These are phyloP conservation scores for Falco novaeseelandiae DNA, from an alignment of 2,797 vertebrate genomes.

Conservation along the genomic window DNA sequence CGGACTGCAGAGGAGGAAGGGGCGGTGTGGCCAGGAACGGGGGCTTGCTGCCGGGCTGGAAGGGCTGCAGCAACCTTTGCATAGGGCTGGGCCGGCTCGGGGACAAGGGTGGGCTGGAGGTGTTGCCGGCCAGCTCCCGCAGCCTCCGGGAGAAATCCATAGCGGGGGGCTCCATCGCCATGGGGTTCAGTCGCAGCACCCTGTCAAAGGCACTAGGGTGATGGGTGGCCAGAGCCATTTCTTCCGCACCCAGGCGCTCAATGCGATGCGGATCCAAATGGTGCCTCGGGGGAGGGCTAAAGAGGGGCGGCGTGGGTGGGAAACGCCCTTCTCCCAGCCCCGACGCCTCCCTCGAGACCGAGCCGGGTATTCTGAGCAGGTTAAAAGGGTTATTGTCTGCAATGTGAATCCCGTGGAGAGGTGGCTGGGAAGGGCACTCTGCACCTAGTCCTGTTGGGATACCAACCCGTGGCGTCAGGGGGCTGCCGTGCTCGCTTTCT, in stretches of 20 bases:
- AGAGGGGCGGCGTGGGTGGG: slow-evolving; percentile 96
- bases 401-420: slow-evolving; percentile 98
- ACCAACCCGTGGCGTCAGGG: slow-evolving; percentile 95
- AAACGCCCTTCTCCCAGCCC: slow-evolving; percentile 93
- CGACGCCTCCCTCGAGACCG: slow-evolving; percentile 89
- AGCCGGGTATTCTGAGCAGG: slow-evolving; percentile 95
- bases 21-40: slow-evolving; percentile 96
- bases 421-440: slow-evolving; percentile 95
- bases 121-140: slow-evolving; percentile 98
- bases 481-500: slow-evolving; percentile 97
- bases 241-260: slow-evolving; percentile 97
- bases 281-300: slow-evolving; percentile 97
- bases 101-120: slow-evolving; percentile 95
- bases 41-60: slow-evolving; percentile 94
- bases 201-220: slow-evolving; percentile 97
- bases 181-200: slow-evolving; percentile 97
- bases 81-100: slow-evolving; percentile 97
- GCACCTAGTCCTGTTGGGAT: slow-evolving; percentile 94
- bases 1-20: slow-evolving; percentile 94
- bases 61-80: slow-evolving; percentile 99
- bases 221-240: slow-evolving; percentile 98
- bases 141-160: slow-evolving; percentile 99
- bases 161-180: slow-evolving; percentile 93
- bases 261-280: slow-evolving; percentile 96
- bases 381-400: slow-evolving; percentile 99